A percentile compares a stretch with the other conserved stretches of the same genome.
Evolutionary conservation across 2,797 vertebrate species (phyloP).

Genomic region (Muscicapa striata): DNA sequence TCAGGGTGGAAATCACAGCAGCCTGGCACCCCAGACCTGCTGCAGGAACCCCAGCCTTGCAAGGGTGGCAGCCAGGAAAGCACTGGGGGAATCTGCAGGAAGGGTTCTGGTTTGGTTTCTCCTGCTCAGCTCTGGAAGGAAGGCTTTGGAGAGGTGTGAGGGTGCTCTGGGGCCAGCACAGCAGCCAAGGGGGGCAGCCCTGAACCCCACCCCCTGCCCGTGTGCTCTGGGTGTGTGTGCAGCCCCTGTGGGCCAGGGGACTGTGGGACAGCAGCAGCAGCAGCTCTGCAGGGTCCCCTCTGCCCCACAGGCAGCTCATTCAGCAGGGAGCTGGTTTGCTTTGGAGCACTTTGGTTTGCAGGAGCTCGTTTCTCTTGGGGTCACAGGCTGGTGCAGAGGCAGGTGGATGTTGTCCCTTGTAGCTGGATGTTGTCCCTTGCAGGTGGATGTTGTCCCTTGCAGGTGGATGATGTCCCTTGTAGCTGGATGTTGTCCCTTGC

Average conservation of each 20-base stretch:
- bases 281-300: not conserved
- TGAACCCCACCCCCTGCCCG: fast-evolving
- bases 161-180: not conserved
- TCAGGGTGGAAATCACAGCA: not conserved
- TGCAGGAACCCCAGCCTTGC: not conserved
- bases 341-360: fast-evolving
- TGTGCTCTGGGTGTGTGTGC: not conserved
- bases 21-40: not conserved
- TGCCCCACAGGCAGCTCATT: not conserved
- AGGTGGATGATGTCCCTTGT: no score
- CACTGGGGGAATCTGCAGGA: not conserved
- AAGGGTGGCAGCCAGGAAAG: not conserved
- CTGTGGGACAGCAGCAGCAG: not conserved
- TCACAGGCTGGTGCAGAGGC: fast-evolving
- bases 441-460: not conserved
- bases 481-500: no score
- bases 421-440: no score
- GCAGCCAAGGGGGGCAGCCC: fast-evolving
- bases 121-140: not conserved
- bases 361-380: fast-evolving
- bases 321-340: fast-evolving
- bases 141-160: fast-evolving
- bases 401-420: not conserved
- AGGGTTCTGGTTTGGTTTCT: not conserved
- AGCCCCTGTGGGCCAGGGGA: not conserved